Percentiles rank a stretch among this genome's conserved stretches.
These are phyloP conservation scores for Eurytoma adleriae DNA, from an alignment of 2,888 invertebrate genomes.

Conservation along the genomic window DNA sequence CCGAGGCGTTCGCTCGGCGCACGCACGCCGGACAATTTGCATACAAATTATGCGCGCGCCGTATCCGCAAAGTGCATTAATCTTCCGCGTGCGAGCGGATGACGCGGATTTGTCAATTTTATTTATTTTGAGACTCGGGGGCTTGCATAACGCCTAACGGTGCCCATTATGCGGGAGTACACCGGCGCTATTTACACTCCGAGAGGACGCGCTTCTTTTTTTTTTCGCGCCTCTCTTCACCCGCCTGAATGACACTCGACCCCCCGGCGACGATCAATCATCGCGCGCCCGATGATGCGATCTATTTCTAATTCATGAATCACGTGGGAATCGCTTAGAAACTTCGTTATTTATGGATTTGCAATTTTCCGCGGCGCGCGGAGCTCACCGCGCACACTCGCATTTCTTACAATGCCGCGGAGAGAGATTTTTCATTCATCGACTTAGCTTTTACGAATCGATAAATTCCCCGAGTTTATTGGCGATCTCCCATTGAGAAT, in stretches of 20 bases:
- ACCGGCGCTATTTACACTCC: slow-evolving; percentile 31
- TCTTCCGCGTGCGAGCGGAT: slow-evolving; percentile 61
- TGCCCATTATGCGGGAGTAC: neutral
- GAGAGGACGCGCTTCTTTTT: neutral
- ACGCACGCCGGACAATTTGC: slow-evolving; percentile 61
- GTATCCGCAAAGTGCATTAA: slow-evolving; percentile 65
- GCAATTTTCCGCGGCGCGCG: neutral
- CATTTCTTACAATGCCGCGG: neutral
- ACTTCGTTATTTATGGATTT: slow-evolving; percentile 37
- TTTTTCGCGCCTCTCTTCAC: neutral
- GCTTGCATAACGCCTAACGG: slow-evolving; percentile 60
- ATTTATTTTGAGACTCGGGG: slow-evolving; percentile 58
- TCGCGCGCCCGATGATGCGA: slow-evolving; percentile 14
- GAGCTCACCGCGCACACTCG: neutral
- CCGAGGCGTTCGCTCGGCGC: slow-evolving; percentile 46
- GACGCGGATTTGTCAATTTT: slow-evolving; percentile 61
- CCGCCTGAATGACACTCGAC: neutral
- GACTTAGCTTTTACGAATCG: neutral
- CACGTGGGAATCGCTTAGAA: slow-evolving; percentile 19
- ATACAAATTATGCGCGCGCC: slow-evolving; percentile 64
- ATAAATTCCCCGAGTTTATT: neutral
- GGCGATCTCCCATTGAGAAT: too few relatives aligned
- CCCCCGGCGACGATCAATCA: slow-evolving; percentile 23
- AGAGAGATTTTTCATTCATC: neutral
- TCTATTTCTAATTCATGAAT: slow-evolving; percentile 49